Conservation (phyloP, 2,888 invertebrate species). For the Drosophila koepferae region DNA sequence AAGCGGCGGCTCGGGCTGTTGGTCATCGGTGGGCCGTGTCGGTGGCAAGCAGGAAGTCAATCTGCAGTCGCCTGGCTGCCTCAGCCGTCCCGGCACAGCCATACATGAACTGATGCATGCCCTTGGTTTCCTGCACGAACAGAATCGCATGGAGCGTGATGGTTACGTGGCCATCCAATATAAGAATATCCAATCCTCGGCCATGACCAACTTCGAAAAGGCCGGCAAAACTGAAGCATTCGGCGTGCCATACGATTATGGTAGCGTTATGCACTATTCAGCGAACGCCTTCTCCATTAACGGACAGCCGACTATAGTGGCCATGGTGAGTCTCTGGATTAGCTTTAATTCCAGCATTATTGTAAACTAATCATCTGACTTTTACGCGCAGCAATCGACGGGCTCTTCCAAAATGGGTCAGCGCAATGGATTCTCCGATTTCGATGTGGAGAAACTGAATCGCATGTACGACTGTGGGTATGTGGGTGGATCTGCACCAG, state of each 20-base stretch:
- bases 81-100: constrained; percentile 89
- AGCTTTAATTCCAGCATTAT: accelerated
- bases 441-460: constrained; percentile 90
- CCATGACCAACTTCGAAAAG: constrained; percentile 90
- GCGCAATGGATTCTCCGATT: constrained; percentile 90
- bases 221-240: constrained; percentile 88
- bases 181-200: constrained; percentile 89
- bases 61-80: constrained; percentile 91
- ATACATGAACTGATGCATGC: constrained; percentile 93
- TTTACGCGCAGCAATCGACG: constrained; percentile 57
- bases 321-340: constrained; percentile 86
- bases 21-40: constrained; percentile 92
- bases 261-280: constrained; percentile 94
- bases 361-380: background rate
- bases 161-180: constrained; percentile 89
- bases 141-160: constrained; percentile 92
- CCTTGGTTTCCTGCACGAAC: constrained; percentile 92
- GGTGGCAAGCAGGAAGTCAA: constrained; percentile 89
- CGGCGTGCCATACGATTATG: constrained; percentile 91
- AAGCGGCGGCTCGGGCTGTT: constrained; percentile 90
- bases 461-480: constrained; percentile 90
- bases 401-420: constrained; percentile 88
- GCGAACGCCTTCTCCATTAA: constrained; percentile 91
- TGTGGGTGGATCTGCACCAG: constrained; percentile 24
- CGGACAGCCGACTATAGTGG: constrained; percentile 89